Evolutionary conservation across 2,113 vertebrate genomes (phyloP).

Genomic region (Dromas ardeola): DNA sequence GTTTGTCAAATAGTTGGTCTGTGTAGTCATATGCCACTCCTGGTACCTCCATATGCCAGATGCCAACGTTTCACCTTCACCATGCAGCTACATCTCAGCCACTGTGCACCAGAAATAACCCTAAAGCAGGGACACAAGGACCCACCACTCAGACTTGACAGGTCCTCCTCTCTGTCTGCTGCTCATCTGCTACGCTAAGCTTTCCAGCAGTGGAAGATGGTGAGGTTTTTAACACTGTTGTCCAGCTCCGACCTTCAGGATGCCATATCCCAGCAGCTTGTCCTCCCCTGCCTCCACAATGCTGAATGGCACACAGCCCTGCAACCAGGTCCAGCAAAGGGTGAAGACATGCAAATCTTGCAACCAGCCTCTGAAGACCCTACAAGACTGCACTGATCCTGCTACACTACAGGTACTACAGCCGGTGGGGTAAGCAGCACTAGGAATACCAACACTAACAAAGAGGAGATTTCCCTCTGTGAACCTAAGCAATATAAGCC

Average conservation of each 20-base stretch:
- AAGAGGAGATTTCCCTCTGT: not conserved
- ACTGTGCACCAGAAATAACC: not conserved
- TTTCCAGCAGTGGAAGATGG: fast-evolving
- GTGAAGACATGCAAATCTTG: not conserved
- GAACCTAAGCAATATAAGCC: not conserved
- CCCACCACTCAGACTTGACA: not conserved
- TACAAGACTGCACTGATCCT: not conserved
- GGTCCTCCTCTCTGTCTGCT: not conserved
- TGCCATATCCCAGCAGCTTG: not conserved
- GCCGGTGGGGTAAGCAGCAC: not conserved
- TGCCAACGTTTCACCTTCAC: not conserved
- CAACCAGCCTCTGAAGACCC: not conserved
- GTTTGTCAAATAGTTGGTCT: not conserved
- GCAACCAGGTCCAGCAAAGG: not conserved
- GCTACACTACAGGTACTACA: not conserved
- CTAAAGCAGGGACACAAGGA: not conserved
- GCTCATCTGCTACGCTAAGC: not conserved
- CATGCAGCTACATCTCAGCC: not conserved
- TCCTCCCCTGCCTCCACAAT: not conserved
- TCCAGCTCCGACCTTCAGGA: not conserved
- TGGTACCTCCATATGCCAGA: not conserved
- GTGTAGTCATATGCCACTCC: not conserved
- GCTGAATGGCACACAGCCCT: fast-evolving
- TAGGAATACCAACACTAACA: not conserved
- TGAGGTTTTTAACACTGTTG: not conserved